A percentile compares a stretch with the other conserved stretches of the same genome.
Evolutionary conservation across 1,140 invertebrate genomes (phyloP).

Genomic region (Hyposmocoma kahamanoa): DNA sequence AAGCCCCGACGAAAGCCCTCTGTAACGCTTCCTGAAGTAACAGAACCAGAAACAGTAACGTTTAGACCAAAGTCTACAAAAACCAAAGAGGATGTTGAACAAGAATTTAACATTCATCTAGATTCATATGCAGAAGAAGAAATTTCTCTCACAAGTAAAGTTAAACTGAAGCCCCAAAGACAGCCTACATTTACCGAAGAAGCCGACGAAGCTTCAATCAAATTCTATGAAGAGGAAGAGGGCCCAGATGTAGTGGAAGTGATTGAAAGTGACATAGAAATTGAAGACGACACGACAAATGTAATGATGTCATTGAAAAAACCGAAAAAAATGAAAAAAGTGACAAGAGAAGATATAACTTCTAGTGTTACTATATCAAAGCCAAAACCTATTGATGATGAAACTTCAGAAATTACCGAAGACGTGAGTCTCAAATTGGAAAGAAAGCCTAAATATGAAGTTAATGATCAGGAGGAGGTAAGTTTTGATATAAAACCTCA

Average conservation of each 20-base stretch:
- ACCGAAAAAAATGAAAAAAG: slow-evolving; percentile 20
- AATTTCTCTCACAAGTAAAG: slow-evolving; percentile 87
- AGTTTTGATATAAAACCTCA: slow-evolving; percentile 71
- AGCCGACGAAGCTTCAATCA: slow-evolving; percentile 81
- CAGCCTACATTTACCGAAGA: slow-evolving; percentile 82
- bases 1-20: slow-evolving; percentile 78
- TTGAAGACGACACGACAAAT: slow-evolving; percentile 71
- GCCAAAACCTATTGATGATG: slow-evolving; percentile 26
- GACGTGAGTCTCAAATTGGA: slow-evolving; percentile 75
- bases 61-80: slow-evolving; percentile 82
- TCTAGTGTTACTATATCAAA: slow-evolving; percentile 37
- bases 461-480: slow-evolving; percentile 75
- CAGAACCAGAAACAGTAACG: slow-evolving; percentile 82
- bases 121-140: slow-evolving; percentile 90
- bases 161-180: slow-evolving; percentile 83
- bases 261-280: slow-evolving; percentile 79
- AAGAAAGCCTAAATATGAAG: slow-evolving; percentile 47
- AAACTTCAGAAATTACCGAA: slow-evolving; percentile 53
- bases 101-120: slow-evolving; percentile 88
- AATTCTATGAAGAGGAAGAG: slow-evolving; percentile 81
- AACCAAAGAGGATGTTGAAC: slow-evolving; percentile 88
- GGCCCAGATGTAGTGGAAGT: slow-evolving; percentile 80
- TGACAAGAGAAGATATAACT: slow-evolving; percentile 30
- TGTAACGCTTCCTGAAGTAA: slow-evolving; percentile 78
- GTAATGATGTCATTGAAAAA: slow-evolving; percentile 47